Evolutionary conservation across 1,140 invertebrate species (phyloP).

Genomic region (Bombus waltoni): DNA sequence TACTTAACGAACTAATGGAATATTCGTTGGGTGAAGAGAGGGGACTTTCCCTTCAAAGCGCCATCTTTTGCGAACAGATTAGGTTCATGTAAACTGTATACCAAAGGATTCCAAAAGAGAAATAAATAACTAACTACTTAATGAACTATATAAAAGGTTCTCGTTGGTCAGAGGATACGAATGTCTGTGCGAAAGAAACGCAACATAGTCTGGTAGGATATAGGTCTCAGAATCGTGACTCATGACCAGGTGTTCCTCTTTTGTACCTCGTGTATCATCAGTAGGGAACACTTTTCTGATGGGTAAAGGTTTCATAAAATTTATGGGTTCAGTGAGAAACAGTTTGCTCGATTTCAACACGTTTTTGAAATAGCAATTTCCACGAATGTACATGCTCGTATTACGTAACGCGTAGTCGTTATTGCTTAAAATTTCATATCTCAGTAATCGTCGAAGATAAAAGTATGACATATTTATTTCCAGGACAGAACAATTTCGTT

Average conservation of each 20-base stretch:
- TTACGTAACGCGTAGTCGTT: too few relatives aligned
- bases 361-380: background rate
- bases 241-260: conserved; percentile 59
- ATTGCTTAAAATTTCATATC: background rate
- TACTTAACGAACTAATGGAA: too few relatives aligned
- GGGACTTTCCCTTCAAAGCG: too few relatives aligned
- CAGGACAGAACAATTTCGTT: background rate
- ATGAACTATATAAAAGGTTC: conserved; percentile 1
- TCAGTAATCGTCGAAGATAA: background rate
- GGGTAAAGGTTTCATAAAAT: conserved; percentile 3
- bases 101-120: too few relatives aligned
- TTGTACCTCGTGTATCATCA: conserved; percentile 32
- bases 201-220: conserved; percentile 27
- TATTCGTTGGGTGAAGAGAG: too few relatives aligned
- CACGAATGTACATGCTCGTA: too few relatives aligned
- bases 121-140: background rate
- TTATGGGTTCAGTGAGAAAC: background rate
- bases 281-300: conserved; percentile 27
- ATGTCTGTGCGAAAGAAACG: conserved; percentile 9
- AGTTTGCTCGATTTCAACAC: background rate
- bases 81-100: too few relatives aligned
- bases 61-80: too few relatives aligned
- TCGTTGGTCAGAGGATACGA: background rate
- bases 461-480: background rate
- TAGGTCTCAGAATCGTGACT: conserved; percentile 51